Evolutionary conservation across 1,140 invertebrate genomes (phyloP).

Genomic region (Aphelinus certus): DNA sequence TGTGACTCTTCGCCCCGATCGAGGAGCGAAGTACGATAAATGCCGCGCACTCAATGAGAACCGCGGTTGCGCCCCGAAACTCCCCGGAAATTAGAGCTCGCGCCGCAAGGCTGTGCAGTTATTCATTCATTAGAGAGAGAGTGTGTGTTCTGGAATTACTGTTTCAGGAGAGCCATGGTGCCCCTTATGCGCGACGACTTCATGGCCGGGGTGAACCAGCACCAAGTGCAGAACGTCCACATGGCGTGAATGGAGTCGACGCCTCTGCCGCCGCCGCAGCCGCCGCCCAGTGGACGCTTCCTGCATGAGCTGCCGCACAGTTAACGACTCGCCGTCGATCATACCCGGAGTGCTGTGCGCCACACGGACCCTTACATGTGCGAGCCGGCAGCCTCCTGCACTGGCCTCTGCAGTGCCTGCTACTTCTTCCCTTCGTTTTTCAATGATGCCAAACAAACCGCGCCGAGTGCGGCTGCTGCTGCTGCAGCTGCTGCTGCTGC

Average conservation of each 20-base stretch:
- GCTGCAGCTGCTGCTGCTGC: neutral
- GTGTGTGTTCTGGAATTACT: constrained; percentile 43
- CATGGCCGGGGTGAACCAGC: constrained; percentile 56
- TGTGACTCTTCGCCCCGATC: too few species aligned
- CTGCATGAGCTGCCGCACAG: neutral
- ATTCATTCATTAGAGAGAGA: constrained; percentile 36
- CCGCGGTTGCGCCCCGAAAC: too few species aligned
- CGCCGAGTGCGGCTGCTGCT: neutral
- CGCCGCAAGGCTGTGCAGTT: neutral
- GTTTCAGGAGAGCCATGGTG: constrained; percentile 57
- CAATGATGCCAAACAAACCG: neutral
- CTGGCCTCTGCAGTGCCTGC: too few species aligned
- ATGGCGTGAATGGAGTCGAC: constrained; percentile 48
- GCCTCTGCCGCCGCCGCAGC: neutral
- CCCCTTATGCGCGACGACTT: constrained; percentile 57
- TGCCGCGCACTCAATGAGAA: too few species aligned
- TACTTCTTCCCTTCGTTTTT: too few species aligned
- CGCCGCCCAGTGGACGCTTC: neutral
- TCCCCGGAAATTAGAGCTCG: too few species aligned
- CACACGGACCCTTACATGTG: too few species aligned
- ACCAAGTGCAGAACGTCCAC: constrained; percentile 54
- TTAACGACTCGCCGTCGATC: constrained; percentile 2
- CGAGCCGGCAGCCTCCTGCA: too few species aligned
- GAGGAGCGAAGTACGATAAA: too few species aligned
- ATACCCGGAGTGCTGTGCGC: neutral